Conservation (phyloP, 1,140 invertebrate genomes). For the Pogonomyrmex californicus region DNA sequence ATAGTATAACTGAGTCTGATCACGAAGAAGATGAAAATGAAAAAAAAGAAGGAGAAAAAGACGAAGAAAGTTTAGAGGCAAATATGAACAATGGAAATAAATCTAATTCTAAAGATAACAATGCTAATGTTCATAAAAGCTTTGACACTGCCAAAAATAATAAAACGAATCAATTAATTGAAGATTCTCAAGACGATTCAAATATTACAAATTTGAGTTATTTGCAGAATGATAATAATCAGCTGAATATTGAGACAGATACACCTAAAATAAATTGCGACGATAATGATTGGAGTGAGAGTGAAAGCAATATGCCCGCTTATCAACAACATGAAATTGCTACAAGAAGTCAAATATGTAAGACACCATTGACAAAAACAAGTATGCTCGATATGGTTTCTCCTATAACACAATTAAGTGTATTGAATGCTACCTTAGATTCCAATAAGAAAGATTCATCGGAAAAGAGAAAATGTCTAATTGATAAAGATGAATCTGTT, state of each 20-base stretch:
- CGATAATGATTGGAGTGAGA: conserved; percentile 69
- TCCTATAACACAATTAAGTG: conserved; percentile 80
- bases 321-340: conserved; percentile 55
- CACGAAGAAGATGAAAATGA: conserved; percentile 73
- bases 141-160: conserved; percentile 50
- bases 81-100: conserved; percentile 79
- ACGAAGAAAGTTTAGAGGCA: conserved; percentile 80
- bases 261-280: conserved; percentile 70
- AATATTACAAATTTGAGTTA: conserved; percentile 69
- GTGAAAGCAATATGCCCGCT: conserved; percentile 74
- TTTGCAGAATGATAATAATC: conserved; percentile 66
- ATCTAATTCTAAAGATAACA: conserved; percentile 79
- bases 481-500: conserved; percentile 31
- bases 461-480: conserved; percentile 15
- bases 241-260: conserved; percentile 64
- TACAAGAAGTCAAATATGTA: conserved; percentile 69
- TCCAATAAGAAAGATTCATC: conserved; percentile 74
- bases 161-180: conserved; percentile 81
- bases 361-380: conserved; percentile 74
- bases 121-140: conserved; percentile 72
- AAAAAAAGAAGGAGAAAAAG: conserved; percentile 78
- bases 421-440: conserved; percentile 80
- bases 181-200: conserved; percentile 81
- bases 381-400: conserved; percentile 78
- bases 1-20: conserved; percentile 77